These are phyloP conservation scores for Cyanistes caeruleus DNA, from an alignment of 2,113 vertebrate genomes.

Conservation along the genomic window DNA sequence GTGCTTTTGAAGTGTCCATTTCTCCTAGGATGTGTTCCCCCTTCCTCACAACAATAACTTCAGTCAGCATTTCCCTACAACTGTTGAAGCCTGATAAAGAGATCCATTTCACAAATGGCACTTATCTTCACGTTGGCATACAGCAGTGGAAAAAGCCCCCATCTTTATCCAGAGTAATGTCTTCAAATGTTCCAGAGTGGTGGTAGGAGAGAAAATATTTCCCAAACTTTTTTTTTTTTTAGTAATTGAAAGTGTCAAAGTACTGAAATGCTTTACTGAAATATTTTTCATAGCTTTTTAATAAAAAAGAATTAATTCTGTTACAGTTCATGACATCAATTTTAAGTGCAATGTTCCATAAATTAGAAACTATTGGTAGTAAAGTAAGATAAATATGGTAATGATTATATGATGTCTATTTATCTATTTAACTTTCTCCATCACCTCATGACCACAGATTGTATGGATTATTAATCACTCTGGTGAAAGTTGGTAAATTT, in stretches of 20 bases:
- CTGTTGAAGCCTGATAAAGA: neutral
- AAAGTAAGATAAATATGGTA: neutral
- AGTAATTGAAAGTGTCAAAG: neutral
- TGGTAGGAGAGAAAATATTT: neutral
- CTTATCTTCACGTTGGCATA: neutral
- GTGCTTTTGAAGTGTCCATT: neutral
- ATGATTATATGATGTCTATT: neutral
- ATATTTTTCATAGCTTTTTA: neutral
- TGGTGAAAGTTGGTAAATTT: accelerated
- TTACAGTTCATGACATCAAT: neutral
- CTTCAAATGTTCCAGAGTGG: neutral
- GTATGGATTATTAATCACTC: neutral
- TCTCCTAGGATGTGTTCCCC: neutral
- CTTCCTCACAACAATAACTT: neutral
- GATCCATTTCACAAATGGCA: neutral
- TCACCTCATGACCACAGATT: neutral
- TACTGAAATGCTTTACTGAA: neutral
- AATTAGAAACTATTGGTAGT: neutral
- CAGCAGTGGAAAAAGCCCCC: neutral
- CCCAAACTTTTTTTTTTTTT: neutral
- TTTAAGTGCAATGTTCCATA: neutral
- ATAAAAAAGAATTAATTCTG: neutral
- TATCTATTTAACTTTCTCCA: neutral
- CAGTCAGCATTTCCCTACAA: neutral
- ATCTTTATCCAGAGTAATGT: neutral